Conservation (phyloP, 2,113 vertebrate genomes). For the Psophia crepitans region DNA sequence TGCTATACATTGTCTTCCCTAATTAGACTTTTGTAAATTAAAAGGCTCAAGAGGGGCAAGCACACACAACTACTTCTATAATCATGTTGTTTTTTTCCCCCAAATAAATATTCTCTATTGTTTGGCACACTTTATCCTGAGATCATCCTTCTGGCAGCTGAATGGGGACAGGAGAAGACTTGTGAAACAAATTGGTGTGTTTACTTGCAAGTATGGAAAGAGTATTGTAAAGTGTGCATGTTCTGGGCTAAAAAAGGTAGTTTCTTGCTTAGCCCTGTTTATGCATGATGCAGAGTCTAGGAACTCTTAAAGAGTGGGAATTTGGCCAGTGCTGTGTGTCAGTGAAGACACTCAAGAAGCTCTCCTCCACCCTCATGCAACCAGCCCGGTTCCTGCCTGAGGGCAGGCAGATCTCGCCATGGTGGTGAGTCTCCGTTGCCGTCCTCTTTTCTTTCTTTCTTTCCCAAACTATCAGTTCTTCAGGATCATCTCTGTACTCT, state of each 20-base stretch:
- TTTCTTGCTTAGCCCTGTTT: not conserved
- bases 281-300: not conserved
- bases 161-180: not conserved
- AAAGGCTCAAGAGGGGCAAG: not conserved
- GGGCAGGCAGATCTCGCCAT: rapidly evolving
- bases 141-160: not conserved
- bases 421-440: not conserved
- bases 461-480: not conserved
- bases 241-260: not conserved
- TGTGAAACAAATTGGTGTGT: not conserved
- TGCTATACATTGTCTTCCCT: not conserved
- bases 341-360: rapidly evolving
- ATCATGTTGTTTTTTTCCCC: not conserved
- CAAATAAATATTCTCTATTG: not conserved
- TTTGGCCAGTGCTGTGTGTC: not conserved
- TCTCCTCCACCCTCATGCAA: not conserved
- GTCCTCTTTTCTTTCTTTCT: not conserved
- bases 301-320: too few species aligned
- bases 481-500: not conserved
- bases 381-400: not conserved
- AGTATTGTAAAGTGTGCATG: not conserved
- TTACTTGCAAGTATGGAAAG: not conserved
- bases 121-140: not conserved
- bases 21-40: not conserved
- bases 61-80: not conserved